Conservation (phyloP, 92 coral and sea anemone species). For the Porites lobata region DNA sequence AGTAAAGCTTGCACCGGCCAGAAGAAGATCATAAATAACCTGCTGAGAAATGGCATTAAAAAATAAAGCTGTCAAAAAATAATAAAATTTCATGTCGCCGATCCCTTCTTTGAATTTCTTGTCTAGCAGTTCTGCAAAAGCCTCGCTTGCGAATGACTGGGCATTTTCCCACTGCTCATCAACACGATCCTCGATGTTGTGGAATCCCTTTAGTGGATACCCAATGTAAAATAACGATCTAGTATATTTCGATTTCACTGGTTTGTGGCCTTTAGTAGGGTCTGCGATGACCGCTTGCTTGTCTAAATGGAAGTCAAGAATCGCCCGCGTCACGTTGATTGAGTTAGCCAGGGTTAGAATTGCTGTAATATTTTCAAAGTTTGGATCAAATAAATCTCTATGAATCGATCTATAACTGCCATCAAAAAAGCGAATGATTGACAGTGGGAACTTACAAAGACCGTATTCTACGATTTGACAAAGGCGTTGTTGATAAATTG, state of each 20-base stretch:
- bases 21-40: slow-evolving; percentile 90
- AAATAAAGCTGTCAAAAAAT: slow-evolving; percentile 88
- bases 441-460: slow-evolving; percentile 79
- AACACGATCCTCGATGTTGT: slow-evolving; percentile 81
- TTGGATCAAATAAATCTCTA: slow-evolving; percentile 77
- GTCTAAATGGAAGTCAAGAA: slow-evolving; percentile 85
- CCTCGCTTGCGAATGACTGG: slow-evolving; percentile 75
- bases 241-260: slow-evolving; percentile 77
- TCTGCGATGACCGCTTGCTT: slow-evolving; percentile 77
- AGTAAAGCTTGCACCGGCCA: slow-evolving; percentile 95
- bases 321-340: slow-evolving; percentile 76
- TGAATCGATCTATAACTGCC: slow-evolving; percentile 79
- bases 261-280: slow-evolving; percentile 12
- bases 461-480: slow-evolving; percentile 71
- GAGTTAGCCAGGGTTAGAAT: slow-evolving; percentile 71
- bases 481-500: slow-evolving; percentile 74
- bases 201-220: slow-evolving; percentile 87
- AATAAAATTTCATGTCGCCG: slow-evolving; percentile 75
- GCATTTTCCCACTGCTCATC: slow-evolving; percentile 81
- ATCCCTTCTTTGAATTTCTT: slow-evolving; percentile 80
- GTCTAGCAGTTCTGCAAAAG: slow-evolving; percentile 82
- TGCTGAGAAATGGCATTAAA: slow-evolving; percentile 93
- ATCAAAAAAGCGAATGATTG: slow-evolving; percentile 92
- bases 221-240: slow-evolving; percentile 86
- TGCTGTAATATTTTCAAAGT: slow-evolving; percentile 68